These are phyloP conservation scores for Dasypus novemcinctus DNA, from an alignment of 2,113 vertebrate genomes.

Conservation along the genomic window DNA sequence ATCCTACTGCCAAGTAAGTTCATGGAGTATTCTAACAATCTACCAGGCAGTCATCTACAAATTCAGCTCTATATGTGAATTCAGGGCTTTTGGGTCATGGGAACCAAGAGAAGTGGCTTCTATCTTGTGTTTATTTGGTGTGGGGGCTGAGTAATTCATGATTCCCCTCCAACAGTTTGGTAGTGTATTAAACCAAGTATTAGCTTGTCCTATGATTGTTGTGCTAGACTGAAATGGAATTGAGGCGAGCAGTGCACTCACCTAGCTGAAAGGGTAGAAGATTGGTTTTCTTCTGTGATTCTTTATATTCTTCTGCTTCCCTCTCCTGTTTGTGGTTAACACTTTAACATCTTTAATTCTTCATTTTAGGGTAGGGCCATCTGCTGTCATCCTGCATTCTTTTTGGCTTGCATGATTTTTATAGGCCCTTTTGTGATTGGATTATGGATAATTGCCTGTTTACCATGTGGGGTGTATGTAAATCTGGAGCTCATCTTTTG, in stretches of 20 bases:
- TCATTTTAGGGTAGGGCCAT: not conserved
- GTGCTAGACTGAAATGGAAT: not conserved
- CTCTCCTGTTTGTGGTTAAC: not conserved
- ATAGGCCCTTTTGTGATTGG: not conserved
- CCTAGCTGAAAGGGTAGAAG: not conserved
- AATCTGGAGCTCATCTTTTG: not conserved
- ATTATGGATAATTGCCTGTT: conserved; percentile 11
- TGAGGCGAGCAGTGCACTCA: not conserved
- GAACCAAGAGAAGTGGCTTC: not conserved
- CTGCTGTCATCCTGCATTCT: not conserved
- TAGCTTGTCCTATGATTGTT: not conserved
- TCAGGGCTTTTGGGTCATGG: not conserved
- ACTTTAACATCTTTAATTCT: conserved; percentile 16
- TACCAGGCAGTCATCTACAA: not conserved
- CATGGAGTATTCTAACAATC: not conserved
- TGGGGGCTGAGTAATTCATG: not conserved
- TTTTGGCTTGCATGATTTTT: conserved; percentile 13
- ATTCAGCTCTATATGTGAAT: not conserved
- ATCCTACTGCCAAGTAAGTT: not conserved
- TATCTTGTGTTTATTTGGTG: not conserved
- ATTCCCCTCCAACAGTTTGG: not conserved
- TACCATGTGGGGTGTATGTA: not conserved
- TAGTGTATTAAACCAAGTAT: not conserved
- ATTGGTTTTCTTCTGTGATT: not conserved
- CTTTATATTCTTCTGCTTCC: not conserved